Evolutionary conservation across 2,113 vertebrate species (phyloP).

Genomic region (Chinchilla lanigera): DNA sequence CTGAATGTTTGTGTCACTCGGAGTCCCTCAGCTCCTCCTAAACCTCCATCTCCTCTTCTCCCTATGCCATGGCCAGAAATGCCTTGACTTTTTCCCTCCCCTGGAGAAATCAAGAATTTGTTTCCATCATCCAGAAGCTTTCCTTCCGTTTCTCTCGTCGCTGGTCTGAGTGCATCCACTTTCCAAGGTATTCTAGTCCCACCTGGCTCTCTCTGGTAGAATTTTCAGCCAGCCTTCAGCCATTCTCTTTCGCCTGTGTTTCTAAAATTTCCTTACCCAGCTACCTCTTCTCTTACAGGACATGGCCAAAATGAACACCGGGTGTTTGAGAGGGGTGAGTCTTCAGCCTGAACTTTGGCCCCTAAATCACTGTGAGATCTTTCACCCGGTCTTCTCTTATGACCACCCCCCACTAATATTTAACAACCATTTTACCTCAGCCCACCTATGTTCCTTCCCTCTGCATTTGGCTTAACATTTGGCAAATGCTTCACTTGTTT

Average conservation of each 20-base stretch:
- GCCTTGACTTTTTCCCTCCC: background rate
- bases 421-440: background rate
- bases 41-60: background rate
- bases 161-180: background rate
- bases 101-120: background rate
- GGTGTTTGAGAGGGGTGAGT: background rate
- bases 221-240: background rate
- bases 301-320: background rate
- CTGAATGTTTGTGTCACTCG: background rate
- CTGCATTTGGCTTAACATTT: background rate
- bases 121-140: background rate
- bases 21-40: background rate
- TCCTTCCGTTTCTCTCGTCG: background rate
- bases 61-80: background rate
- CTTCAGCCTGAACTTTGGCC: background rate
- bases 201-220: background rate
- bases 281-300: background rate
- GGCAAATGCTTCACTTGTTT: background rate
- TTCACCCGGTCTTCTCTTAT: background rate
- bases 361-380: background rate
- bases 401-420: constrained; percentile 28
- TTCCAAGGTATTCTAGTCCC: background rate
- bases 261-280: background rate
- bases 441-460: accelerated
- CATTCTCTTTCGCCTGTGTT: background rate